Base-by-base conservation (phyloP, 2,797 vertebrate species). In the Phalanger gymnotis region DNA sequence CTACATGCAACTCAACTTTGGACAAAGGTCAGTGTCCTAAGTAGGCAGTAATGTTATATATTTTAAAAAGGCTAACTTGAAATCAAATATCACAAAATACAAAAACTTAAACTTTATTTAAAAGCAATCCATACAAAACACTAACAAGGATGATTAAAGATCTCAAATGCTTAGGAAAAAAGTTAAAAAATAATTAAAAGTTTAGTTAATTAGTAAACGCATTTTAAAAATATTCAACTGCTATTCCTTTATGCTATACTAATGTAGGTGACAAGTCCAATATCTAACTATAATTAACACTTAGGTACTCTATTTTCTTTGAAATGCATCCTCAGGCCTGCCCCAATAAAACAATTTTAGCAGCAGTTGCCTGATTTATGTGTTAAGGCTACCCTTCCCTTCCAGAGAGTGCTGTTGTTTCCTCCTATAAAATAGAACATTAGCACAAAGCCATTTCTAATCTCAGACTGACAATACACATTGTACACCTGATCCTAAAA, bases 381-480 rank as follows among this genome's bases (percentile, higher is more conserved):
- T 90, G 94, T 94, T 97, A 61, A 56, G 90, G 31, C 94, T 91
- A 93, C 92, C 90, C 97, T 95, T 95, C 94, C 90, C 14, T 55
- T 97, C 95, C 54, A 96, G 81, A 92, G 3, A 95, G 73, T 97
- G 93, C 7, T 66, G 91, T 14, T 92, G 14, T 92, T 96, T 56
- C 1, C 40, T 53, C 89, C 55, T 90, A 81, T 81, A 96, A 95
- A 96, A 91, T 56, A 95, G 28, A 93, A 96, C 93, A 92, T 92
- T 52, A 97, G 93, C 22, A 97, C 95, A 94, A 96, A 97, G 25
- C 54, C 81, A 94, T 95, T 96, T 97, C 97, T 91, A 93, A 94
- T 95, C 97, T 92, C 93, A 22, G 87, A 16, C 12, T 10, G 90
- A 95, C 93, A 91, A 89, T 90, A 40, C 31, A 54, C 94, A 94